Conservation (phyloP, 1,140 invertebrate species). For the Melipona quadrifasciata region DNA sequence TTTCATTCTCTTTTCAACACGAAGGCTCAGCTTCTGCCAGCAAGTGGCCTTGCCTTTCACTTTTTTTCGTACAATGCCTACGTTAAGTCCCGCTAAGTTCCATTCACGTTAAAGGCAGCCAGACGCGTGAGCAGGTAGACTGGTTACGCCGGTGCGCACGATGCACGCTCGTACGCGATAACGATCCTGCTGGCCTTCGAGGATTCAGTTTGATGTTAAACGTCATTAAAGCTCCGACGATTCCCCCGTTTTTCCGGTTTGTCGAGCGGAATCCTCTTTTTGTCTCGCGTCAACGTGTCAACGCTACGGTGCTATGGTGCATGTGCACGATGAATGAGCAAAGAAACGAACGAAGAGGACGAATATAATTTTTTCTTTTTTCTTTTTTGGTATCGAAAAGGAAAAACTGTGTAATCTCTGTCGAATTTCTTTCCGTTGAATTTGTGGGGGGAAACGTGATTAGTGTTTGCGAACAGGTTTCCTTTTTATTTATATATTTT, state of each 20-base stretch:
- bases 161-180: conserved; percentile 9
- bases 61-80: conserved; percentile 51
- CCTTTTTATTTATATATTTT: background rate
- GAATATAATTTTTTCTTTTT: background rate
- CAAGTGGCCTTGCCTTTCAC: conserved; percentile 54
- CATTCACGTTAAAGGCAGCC: conserved; percentile 52
- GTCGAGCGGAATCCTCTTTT: background rate
- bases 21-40: conserved; percentile 32
- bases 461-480: background rate
- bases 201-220: conserved; percentile 13
- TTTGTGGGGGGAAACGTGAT: background rate
- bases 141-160: background rate
- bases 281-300: background rate
- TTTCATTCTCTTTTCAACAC: background rate
- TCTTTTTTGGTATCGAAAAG: background rate
- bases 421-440: background rate
- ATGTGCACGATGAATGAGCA: background rate
- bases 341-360: background rate
- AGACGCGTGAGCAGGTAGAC: conserved; percentile 45
- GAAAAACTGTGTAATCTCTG: background rate
- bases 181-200: conserved; percentile 10
- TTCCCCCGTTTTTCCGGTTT: background rate
- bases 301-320: background rate
- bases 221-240: no score
- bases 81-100: conserved; percentile 59